Evolutionary conservation across 2,888 invertebrate genomes (phyloP).

Genomic region (Poecilus cupreus): DNA sequence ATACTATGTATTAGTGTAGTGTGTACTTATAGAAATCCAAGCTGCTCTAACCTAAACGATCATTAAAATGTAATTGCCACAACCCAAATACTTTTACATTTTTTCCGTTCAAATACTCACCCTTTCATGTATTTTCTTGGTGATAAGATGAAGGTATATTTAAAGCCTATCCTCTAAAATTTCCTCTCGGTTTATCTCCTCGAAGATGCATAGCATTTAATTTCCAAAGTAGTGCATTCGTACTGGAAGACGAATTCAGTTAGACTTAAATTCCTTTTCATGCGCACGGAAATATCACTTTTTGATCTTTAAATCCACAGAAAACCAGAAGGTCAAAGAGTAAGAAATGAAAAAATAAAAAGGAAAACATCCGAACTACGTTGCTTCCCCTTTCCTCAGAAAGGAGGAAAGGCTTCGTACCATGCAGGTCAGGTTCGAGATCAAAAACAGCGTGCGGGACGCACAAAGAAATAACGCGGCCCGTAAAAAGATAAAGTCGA

Average conservation of each 20-base stretch:
- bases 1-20: no score
- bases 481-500: conserved; percentile 49
- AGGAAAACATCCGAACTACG: conserved; percentile 45
- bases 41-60: no score
- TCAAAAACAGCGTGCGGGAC: conserved; percentile 31
- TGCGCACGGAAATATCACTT: conserved; percentile 22
- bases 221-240: conserved; percentile 18
- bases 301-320: conserved; percentile 44
- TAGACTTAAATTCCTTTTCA: conserved; percentile 40
- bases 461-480: conserved; percentile 39
- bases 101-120: no score
- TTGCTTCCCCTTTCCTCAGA: neutral
- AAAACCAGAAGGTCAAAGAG: conserved; percentile 43
- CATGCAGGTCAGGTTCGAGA: conserved; percentile 23
- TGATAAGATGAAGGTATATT: no score
- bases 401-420: neutral
- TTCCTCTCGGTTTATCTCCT: neutral
- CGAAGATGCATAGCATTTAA: conserved; percentile 26
- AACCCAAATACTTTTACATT: no score
- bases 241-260: conserved; percentile 5
- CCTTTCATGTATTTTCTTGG: no score
- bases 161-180: neutral
- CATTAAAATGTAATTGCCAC: no score
- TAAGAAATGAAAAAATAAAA: conserved; percentile 45
- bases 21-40: no score